Evolutionary conservation across 2,888 invertebrate genomes (phyloP).

Genomic region (Ephialtes manifestator): DNA sequence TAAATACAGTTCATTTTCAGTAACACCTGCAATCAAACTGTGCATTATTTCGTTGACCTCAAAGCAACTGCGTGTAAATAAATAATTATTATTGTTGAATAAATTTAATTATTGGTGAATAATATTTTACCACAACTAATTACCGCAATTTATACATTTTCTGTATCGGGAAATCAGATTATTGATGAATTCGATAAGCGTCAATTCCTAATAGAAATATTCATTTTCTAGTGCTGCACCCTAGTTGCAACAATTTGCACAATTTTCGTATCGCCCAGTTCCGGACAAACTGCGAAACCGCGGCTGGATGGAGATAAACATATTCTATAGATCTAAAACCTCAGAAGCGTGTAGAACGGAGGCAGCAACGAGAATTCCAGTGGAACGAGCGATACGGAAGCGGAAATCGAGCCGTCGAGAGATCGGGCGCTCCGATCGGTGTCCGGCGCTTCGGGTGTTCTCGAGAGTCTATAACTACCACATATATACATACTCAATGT

Average conservation of each 20-base stretch:
- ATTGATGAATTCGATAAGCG: not conserved
- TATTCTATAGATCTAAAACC: conserved; percentile 12
- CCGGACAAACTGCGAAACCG: conserved; percentile 37
- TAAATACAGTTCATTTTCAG: not conserved
- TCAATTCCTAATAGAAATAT: not conserved
- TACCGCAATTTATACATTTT: not conserved
- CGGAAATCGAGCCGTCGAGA: conserved; percentile 62
- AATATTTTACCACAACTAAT: not conserved
- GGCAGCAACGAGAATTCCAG: conserved; percentile 8
- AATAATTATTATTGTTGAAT: too few species aligned
- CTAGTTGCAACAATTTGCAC: not conserved
- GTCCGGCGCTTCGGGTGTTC: conserved; percentile 14
- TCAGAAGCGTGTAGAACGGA: conserved; percentile 10
- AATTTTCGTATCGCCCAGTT: not conserved
- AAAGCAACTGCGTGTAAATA: not conserved
- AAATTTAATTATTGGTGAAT: too few species aligned
- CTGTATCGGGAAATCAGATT: not conserved
- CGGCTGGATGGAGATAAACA: not conserved
- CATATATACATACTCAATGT: conserved; percentile 3
- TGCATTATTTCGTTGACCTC: not conserved
- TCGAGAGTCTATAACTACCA: conserved; percentile 26
- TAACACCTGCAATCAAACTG: not conserved
- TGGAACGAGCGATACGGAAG: conserved; percentile 42
- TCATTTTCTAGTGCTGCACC: not conserved
- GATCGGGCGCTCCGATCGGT: conserved; percentile 48